Evolutionary conservation across 2,888 invertebrate genomes (phyloP), one percentile per base, ranked within the genome.

Genomic region (Myathropa florea): DNA sequence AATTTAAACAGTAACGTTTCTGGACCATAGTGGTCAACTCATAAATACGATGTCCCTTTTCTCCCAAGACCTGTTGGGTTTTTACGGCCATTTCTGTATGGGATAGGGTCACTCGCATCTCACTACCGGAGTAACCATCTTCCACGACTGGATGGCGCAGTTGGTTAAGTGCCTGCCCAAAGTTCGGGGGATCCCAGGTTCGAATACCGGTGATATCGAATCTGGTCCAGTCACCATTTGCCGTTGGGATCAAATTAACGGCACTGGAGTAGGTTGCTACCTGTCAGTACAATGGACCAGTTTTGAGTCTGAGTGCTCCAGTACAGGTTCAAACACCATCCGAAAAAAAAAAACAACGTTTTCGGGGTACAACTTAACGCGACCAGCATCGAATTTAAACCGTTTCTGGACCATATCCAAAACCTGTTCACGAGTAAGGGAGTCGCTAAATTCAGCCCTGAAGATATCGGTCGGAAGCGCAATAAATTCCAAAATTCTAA

Each of bases 41-140:
- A 88, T 99, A 95, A 90, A 99, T 99, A 89, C 99, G 95, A 88
- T 99, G 96, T 70, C 98, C 98, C 91, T 99, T 99, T 93, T 99
- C 99, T 83, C 99, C 99, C 89, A 99, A 95, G 89, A 99, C 99
- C 93, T 97, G 98, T 93, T 99, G 99, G 82, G 99, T 99, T 90
- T 98, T 96, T 12, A 99, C 99, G 75, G 99, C 99, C 96, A 99
- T 99, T 94, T 99, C 99, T 7, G 98, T 99, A 90, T 97, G 96
- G 70, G 97, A 97, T 76, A 99, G 99, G 2, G 99, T 98, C 89
- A 98, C 98, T 89, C 99, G 97, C 89, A 99, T 98, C 94, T 99
- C 99, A 90, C 99, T 98, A 89, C 99, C 99, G 89, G 98, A 98
- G 94, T 99, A 99, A 88, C 99, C 99, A 97, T 99, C 99, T 93